These are phyloP conservation scores for Phalacrocorax pelagicus DNA, from an alignment of 2,113 vertebrate genomes.

Conservation along the genomic window DNA sequence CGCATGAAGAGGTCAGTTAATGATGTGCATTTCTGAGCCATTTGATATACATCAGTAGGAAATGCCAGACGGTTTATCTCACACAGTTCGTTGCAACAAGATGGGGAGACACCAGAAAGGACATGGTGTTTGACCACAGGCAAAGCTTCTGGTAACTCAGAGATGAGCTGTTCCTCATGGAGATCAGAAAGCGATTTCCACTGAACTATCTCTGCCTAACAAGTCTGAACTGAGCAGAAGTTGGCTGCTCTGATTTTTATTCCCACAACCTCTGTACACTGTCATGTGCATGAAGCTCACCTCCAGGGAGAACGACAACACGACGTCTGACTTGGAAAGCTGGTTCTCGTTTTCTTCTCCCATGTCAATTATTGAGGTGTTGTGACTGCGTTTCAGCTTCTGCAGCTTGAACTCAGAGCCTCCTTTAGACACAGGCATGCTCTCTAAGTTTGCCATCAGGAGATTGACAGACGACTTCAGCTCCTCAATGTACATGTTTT, in stretches of 20 bases:
- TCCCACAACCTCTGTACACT: not conserved
- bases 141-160: not conserved
- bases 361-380: slow-evolving; percentile 98
- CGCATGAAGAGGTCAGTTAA: not conserved
- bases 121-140: not conserved
- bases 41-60: not conserved
- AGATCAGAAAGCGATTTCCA: not conserved
- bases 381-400: slow-evolving; percentile 97
- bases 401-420: slow-evolving; percentile 97
- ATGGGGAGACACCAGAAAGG: not conserved
- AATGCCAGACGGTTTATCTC: not conserved
- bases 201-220: not conserved
- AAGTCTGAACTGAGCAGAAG: not conserved
- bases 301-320: slow-evolving; percentile 95
- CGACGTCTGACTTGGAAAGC: slow-evolving; percentile 96
- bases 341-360: slow-evolving; percentile 98
- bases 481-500: slow-evolving; percentile 96
- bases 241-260: not conserved
- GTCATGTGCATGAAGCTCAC: slow-evolving; percentile 66
- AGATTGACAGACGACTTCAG: slow-evolving; percentile 96
- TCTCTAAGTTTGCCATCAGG: slow-evolving; percentile 98
- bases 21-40: not conserved
- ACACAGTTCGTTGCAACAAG: not conserved
- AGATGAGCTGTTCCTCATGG: not conserved
- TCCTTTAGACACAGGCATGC: slow-evolving; percentile 98